Evolutionary conservation across 2,888 invertebrate species (phyloP), one percentile per base, ranked within the genome.

Genomic region (Noctua fimbriata): DNA sequence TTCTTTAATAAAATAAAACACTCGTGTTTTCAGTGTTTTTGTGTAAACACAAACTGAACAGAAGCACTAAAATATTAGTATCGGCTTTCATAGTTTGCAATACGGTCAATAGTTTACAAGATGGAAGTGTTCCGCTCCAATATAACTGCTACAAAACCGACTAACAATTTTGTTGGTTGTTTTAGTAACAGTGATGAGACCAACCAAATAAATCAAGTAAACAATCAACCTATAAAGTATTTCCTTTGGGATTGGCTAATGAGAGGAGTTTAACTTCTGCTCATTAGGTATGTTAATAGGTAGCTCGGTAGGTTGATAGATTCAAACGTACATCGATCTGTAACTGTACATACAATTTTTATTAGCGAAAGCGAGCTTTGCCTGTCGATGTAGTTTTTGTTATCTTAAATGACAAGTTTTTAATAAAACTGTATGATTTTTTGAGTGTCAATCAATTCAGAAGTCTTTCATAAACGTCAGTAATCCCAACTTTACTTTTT

Each of bases 231-330:
- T 67, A 28, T 66, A 58, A 58, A 80, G 55, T 80, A 78, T 70
- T 7, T 58, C 81, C 85, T 60, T 71, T 28, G 85, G 81, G 81
- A 66, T 52, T 21, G 1, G 49, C 28, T 85, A 85, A 85, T 81
- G 71, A 81, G 81, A 58, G 47, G 24, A 52, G 58, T 80, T 52
- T 71, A 32, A 52, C 41, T 49, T 69, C n/a, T 18, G 44, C 79
- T 84, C 69, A 84, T 81, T 84, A 69, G 28, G 24, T 16, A 47
- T 52, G 32, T n/a, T 74, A 49, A 82, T 21, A 52, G 60, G 14
- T 28, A 16, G 14, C 21, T 32, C n/a, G 36, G 14, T 69, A 18
- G 36, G 12, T 70, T 44, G 49, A 47, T 24, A 24, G 7, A 21
- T 44, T 47, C 21, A 28, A 47, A 18, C 10, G 65, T 63, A 28